A percentile compares a stretch with the other conserved stretches of the same genome.
These are phyloP conservation scores for Patella ulyssiponensis DNA, from an alignment of 2,888 invertebrate genomes.

Conservation along the genomic window DNA sequence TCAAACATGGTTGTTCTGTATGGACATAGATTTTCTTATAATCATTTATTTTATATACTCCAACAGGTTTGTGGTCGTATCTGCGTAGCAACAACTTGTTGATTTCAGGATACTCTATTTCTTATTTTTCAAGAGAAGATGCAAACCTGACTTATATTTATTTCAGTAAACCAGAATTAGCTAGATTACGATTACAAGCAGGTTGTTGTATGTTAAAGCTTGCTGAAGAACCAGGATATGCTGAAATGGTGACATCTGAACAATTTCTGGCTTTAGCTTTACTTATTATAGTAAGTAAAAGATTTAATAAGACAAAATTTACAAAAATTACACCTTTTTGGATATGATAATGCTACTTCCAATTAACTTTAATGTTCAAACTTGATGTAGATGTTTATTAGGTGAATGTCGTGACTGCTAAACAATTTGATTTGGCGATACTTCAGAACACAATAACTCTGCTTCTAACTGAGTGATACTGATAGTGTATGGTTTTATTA, in stretches of 20 bases:
- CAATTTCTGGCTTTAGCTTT: constrained; percentile 95
- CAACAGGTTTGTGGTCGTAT: background rate
- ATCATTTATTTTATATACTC: background rate
- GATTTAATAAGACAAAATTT: background rate
- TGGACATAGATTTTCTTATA: background rate
- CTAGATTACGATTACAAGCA: constrained; percentile 91
- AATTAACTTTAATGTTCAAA: no score
- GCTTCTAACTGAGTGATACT: no score
- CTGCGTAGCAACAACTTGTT: background rate
- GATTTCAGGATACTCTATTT: no score
- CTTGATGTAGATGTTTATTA: no score
- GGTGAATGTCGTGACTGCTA: no score
- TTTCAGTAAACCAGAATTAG: constrained; percentile 81
- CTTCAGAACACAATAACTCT: no score
- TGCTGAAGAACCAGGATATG: constrained; percentile 95
- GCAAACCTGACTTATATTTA: background rate
- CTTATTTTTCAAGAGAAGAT: no score
- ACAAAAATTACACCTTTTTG: no score
- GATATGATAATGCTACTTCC: no score
- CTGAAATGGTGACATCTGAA: constrained; percentile 93
- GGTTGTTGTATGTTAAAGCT: constrained; percentile 97
- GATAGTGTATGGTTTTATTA: no score
- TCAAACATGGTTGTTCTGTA: background rate
- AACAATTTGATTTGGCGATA: no score
- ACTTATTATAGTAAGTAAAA: constrained; percentile 84